A percentile compares a stretch with the other conserved stretches of the same genome.
These are phyloP conservation scores for Teleiodes luculella DNA, from an alignment of 2,888 invertebrate genomes.

Conservation along the genomic window DNA sequence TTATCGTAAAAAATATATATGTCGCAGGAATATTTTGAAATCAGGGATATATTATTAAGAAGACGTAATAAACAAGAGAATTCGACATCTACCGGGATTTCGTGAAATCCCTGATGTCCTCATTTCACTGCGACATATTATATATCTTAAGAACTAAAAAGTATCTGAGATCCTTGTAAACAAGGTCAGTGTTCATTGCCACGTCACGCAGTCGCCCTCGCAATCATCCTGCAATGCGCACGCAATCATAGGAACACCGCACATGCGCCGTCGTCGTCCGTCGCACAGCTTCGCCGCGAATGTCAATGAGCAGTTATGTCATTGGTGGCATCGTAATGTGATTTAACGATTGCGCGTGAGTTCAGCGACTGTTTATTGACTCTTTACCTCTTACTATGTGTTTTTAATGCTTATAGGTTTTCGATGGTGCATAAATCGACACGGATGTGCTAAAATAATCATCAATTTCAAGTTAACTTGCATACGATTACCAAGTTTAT, in stretches of 20 bases:
- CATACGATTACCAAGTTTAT: too few relatives aligned
- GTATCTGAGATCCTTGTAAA: neutral
- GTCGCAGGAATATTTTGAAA: too few relatives aligned
- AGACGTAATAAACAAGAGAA: too few relatives aligned
- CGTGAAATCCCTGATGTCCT: too few relatives aligned
- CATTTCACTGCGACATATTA: too few relatives aligned
- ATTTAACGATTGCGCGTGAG: neutral
- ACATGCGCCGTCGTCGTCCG: neutral
- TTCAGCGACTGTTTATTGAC: neutral
- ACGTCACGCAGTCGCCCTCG: neutral
- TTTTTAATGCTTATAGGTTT: neutral
- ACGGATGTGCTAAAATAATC: too few relatives aligned
- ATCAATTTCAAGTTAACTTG: too few relatives aligned
- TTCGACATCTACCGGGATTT: too few relatives aligned
- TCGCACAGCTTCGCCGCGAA: conserved; percentile 3
- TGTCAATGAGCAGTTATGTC: conserved; percentile 16
- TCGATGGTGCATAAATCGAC: too few relatives aligned
- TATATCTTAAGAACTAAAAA: too few relatives aligned
- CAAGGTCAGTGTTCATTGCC: conserved; percentile 15
- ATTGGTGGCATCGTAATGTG: neutral
- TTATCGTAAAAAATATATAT: too few relatives aligned
- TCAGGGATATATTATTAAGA: too few relatives aligned
- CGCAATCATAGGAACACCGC: conserved; percentile 6
- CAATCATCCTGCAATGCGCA: neutral
- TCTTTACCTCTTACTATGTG: neutral